phyloP scores from a whole-genome alignment of 2,888 invertebrate species.

The Tetranychus piercei region DNA sequence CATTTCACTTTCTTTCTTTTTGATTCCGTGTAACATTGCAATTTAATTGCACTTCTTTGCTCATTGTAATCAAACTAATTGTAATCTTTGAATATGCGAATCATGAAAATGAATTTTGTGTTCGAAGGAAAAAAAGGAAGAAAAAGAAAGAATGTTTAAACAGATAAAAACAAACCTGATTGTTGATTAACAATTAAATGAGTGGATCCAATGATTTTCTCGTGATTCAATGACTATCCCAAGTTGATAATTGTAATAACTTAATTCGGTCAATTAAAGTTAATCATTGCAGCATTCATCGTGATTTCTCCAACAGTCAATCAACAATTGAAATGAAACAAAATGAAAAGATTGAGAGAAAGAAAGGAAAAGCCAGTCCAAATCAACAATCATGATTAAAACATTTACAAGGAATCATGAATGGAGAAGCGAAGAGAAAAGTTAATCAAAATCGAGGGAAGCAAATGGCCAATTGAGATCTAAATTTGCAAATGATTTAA shows the following conservation, averaged over 20 bases:
- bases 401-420: neutral
- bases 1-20: too few species aligned
- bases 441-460: neutral
- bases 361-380: neutral
- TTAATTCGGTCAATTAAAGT: neutral
- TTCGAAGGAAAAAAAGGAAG: too few species aligned
- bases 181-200: neutral
- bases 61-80: too few species aligned
- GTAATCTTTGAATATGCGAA: too few species aligned
- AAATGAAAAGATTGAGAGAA: neutral
- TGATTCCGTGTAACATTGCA: neutral
- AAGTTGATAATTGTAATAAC: neutral
- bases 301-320: neutral
- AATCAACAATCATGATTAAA: neutral
- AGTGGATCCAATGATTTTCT: neutral
- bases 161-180: neutral
- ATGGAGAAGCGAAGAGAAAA: neutral
- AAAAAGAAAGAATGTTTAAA: too few species aligned
- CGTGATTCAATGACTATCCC: constrained; percentile 1
- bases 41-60: too few species aligned
- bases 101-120: too few species aligned
- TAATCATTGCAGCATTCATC: neutral
- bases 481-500: neutral
- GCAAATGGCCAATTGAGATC: neutral
- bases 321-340: neutral